Evolutionary conservation across 2,113 vertebrate genomes (phyloP).

Genomic region (Macaca nemestrina): DNA sequence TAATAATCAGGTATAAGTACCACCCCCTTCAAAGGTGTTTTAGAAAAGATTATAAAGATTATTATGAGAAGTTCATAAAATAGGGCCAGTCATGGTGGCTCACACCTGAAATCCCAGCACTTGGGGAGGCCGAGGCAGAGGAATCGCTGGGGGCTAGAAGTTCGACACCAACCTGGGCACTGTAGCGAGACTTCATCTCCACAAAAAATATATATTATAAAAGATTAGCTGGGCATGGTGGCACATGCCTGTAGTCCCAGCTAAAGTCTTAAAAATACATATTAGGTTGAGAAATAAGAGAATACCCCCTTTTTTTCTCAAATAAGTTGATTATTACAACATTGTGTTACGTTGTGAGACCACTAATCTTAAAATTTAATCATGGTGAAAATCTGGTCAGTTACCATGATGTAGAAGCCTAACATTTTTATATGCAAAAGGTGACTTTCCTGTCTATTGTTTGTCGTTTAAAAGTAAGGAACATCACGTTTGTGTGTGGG

Average conservation of each 20-base stretch:
- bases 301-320: neutral
- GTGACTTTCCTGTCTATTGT: neutral
- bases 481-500: neutral
- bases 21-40: neutral
- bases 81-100: neutral
- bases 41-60: neutral
- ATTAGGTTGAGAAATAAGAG: neutral
- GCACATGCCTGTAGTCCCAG: neutral
- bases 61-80: neutral
- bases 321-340: neutral
- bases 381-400: neutral
- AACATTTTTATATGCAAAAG: slow-evolving; percentile 2
- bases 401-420: slow-evolving; percentile 27
- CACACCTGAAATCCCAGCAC: neutral
- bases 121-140: neutral
- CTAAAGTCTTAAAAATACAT: neutral
- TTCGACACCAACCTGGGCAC: no score
- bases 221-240: neutral
- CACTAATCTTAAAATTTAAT: neutral
- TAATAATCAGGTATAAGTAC: neutral
- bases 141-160: no score
- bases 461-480: neutral
- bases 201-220: neutral
- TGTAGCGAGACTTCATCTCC: neutral
- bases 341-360: neutral